Evolutionary conservation across 2,797 vertebrate species (phyloP), one percentile per base, ranked within the genome.

Genomic region (Anguilla anguilla): DNA sequence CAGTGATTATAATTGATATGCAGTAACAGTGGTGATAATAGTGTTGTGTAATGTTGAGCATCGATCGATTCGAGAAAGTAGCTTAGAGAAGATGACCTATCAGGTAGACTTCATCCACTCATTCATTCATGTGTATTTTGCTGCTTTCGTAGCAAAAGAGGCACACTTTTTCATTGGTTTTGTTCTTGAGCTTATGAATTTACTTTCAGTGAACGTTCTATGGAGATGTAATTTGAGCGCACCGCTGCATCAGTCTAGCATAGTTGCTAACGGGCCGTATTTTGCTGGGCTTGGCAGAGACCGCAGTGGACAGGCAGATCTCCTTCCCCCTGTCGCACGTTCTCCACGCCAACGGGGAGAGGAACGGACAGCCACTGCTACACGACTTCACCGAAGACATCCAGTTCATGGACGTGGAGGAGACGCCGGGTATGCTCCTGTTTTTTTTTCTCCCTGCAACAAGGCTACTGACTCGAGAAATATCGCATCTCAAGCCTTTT

Each of bases 381-480:
- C 96, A 98, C 87, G 97, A 99, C 94, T 97, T 98, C 92, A 95
- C 92, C 89, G 98, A 99, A 92, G 99, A 99, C 95, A 97, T 98
- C 92, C 99, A 99, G 91, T 98, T 98, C 93, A 99, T 99, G 98
- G 99, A 99, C 94, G 96, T 99, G 69, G 98, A 99, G 88, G 98
- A 99, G 89, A 95, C 97, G 43, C 96, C 97, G 90, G 97, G 98
- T 99, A 86, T 77, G 39, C 25, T 59, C 19, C 22, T 43, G 13
- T 19, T 61, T 17, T n/a, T n/a, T 51, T n/a, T 51, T n/a, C 7
- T 19, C 25, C 15, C 19, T 5, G 0, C 1, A 46, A 46, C 19
- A 46, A 49, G 39, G 39, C 5, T n/a, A 3, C 39, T 46, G 6
- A 25, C 39, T 9, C 77, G 77, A 81, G 46, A 81, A 51, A 51